These are phyloP conservation scores for Ophion ventricosus DNA, from an alignment of 2,888 invertebrate species.

Conservation along the genomic window DNA sequence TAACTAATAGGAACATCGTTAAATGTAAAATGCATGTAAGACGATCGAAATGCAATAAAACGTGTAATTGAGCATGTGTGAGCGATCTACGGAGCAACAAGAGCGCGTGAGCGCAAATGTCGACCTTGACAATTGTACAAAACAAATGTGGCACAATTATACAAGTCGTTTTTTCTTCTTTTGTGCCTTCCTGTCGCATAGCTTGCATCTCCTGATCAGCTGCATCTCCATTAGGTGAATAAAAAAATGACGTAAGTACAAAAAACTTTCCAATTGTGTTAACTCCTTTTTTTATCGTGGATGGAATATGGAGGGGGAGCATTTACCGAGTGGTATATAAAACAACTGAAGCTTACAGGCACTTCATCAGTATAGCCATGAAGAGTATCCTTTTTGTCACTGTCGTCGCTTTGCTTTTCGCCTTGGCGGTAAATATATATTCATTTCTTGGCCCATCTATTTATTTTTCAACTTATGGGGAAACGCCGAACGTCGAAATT, in stretches of 20 bases:
- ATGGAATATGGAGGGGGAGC: constrained; percentile 3
- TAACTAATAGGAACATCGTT: no score
- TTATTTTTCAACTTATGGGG: no score
- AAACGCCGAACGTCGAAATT: no score
- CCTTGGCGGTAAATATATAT: constrained; percentile 50
- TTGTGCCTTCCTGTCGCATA: constrained; percentile 15
- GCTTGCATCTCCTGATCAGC: neutral
- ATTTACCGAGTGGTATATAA: constrained; percentile 37
- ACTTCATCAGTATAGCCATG: constrained; percentile 49
- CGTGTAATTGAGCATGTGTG: constrained; percentile 1
- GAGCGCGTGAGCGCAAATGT: neutral
- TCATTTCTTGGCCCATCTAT: neutral
- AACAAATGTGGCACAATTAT: constrained; percentile 34
- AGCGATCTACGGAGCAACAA: neutral
- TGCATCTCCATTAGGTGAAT: constrained; percentile 2
- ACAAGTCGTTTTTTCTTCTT: constrained; percentile 17
- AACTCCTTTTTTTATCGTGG: neutral
- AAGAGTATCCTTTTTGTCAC: constrained; percentile 44
- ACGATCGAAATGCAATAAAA: neutral
- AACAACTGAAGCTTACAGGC: constrained; percentile 9
- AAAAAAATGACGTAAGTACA: constrained; percentile 31
- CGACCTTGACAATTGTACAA: constrained; percentile 30
- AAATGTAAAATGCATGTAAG: neutral
- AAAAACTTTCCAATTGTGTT: constrained; percentile 10
- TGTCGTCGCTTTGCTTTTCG: constrained; percentile 47